phyloP scores from a whole-genome alignment of 2,113 vertebrate genomes.

The Reinhardtius hippoglossoides region DNA sequence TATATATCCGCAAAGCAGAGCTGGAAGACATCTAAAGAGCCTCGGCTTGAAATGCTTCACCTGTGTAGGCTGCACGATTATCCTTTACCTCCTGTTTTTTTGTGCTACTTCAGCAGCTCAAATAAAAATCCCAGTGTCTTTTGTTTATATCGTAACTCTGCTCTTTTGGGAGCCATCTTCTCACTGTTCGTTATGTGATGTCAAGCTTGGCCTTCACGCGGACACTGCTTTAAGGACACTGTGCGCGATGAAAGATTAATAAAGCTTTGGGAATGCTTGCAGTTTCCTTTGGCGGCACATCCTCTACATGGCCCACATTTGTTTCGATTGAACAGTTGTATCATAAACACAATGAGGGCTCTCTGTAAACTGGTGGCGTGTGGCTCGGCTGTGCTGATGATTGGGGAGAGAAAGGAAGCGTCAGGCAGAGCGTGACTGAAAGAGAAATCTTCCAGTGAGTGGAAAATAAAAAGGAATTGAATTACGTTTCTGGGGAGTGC shows the following conservation, averaged over 20 bases:
- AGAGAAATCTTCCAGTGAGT: conserved; percentile 54
- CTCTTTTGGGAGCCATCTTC: conserved; percentile 23
- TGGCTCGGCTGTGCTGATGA: conserved; percentile 62
- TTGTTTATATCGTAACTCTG: conserved; percentile 25
- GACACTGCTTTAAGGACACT: conserved; percentile 51
- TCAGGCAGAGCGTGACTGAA: conserved; percentile 51
- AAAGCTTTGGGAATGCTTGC: conserved; percentile 40
- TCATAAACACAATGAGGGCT: conserved; percentile 37
- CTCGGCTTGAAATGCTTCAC: conserved; percentile 39
- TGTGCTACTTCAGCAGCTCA: conserved; percentile 4
- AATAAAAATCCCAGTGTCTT: background rate
- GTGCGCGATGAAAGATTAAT: conserved; percentile 53
- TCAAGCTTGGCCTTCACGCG: conserved; percentile 29
- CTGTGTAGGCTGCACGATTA: conserved; percentile 22
- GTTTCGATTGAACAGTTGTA: conserved; percentile 42
- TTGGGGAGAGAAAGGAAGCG: conserved; percentile 52
- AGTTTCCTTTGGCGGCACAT: conserved; percentile 44
- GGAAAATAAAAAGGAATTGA: conserved; percentile 54
- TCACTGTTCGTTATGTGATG: conserved; percentile 39
- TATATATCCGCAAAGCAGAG: conserved; percentile 27
- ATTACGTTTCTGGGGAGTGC: conserved; percentile 49
- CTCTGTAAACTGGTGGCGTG: conserved; percentile 44
- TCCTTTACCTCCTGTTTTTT: background rate
- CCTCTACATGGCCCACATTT: conserved; percentile 46
- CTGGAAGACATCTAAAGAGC: conserved; percentile 30